Conservation (phyloP, 2,797 vertebrate species). For the Poeciliopsis infans region DNA sequence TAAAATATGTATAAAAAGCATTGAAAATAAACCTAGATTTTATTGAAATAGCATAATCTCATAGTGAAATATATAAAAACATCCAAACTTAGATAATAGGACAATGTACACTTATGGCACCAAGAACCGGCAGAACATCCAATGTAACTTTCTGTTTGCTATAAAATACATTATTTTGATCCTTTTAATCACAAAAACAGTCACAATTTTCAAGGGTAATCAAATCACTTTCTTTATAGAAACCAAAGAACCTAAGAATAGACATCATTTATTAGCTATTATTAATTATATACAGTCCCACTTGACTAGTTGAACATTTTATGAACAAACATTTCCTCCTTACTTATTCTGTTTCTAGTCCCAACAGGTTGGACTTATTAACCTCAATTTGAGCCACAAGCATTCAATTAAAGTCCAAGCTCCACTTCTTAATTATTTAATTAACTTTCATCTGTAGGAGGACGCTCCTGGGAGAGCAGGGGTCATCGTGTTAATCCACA, state of each 20-base stretch:
- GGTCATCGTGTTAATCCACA: slow-evolving; percentile 67
- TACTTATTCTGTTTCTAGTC: slow-evolving; percentile 14
- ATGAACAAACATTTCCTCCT: not conserved
- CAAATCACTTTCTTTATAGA: not conserved
- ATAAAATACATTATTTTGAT: not conserved
- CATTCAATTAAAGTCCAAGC: slow-evolving; percentile 15
- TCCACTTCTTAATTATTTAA: slow-evolving; percentile 65
- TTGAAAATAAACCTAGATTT: not conserved
- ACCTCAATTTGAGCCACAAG: too few relatives aligned
- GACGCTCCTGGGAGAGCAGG: slow-evolving; percentile 57
- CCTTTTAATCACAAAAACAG: not conserved
- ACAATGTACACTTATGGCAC: not conserved
- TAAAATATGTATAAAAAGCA: not conserved
- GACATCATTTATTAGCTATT: not conserved
- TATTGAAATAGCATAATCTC: not conserved
- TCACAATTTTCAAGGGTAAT: not conserved
- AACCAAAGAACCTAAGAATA: not conserved
- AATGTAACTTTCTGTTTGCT: not conserved
- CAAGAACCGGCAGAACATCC: not conserved
- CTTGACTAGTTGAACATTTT: not conserved
- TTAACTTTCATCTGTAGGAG: slow-evolving; percentile 57
- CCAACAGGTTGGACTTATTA: slow-evolving; percentile 18
- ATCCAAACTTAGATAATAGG: not conserved
- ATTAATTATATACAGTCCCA: not conserved
- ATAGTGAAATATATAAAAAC: not conserved